Evolutionary conservation across 1,140 invertebrate genomes (phyloP), one percentile per base, ranked within the genome.

Genomic region (Eriocheir sinensis): DNA sequence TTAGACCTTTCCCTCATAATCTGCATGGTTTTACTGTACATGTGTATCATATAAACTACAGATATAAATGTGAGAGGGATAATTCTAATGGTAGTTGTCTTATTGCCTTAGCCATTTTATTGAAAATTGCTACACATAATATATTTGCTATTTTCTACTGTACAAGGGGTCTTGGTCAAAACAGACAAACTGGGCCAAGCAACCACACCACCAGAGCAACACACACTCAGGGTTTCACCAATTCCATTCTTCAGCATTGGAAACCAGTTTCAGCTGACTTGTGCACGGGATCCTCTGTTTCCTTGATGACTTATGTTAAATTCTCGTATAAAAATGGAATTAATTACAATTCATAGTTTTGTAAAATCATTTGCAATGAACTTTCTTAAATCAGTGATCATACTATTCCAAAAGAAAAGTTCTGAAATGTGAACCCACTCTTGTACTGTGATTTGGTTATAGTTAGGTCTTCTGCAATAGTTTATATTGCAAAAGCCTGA

Each of bases 91-190:
- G 53, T 94, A 36, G 41, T 72, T 94, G 80, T 94, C 94, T 95
- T 95, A 95, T 95, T 95, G 94, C 94, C 94, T 95, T 95, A 95
- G 94, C 94, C 94, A 95, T 95, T 95, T 95, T 95, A 95, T 95
- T 95, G 94, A 95, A 95, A 95, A 95, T 95, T 95, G 94, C 94
- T 95, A 95, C 94, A 95, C 94, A 95, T 95, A 95, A 95, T 95
- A 95, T 95, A 95, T 95, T 80, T 95, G 90, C 94, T 95, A 95
- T 95, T 60, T 95, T 95, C 94, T 95, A 95, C 94, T 95, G 94
- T 95, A 95, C 94, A 95, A 86, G 91, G 94, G 94, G 88, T 92
- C 94, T 95, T 95, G 94, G 94, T 95, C 94, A 95, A 80, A 93
- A 95, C 89, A 95, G 91, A 95, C 94, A 93, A 93, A 90, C 94